Evolutionary conservation across 2,113 vertebrate species (phyloP).

Genomic region (Ovis aries): DNA sequence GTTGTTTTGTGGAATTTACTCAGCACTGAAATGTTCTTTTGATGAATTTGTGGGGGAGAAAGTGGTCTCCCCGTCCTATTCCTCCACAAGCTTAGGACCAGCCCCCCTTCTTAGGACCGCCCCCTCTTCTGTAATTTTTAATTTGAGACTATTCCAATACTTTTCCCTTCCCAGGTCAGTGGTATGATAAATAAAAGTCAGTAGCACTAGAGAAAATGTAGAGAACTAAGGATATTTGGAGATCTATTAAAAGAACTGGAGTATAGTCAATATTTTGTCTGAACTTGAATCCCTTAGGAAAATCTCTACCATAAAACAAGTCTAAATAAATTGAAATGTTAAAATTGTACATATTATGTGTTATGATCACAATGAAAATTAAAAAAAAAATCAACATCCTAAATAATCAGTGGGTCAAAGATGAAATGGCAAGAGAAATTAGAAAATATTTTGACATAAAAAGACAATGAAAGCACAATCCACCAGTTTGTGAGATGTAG

Average conservation of each 20-base stretch:
- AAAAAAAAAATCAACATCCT: not conserved
- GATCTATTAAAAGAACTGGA: not conserved
- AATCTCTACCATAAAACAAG: not conserved
- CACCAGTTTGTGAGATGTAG: not conserved
- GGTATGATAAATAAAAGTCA: not conserved
- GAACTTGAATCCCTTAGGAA: not conserved
- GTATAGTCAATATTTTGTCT: not conserved
- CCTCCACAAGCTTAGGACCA: too few relatives aligned
- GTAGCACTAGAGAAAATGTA: not conserved
- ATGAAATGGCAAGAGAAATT: not conserved
- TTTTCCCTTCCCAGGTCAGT: not conserved
- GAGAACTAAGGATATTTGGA: not conserved
- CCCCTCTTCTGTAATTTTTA: not conserved
- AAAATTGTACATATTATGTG: not conserved
- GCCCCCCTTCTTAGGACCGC: too few relatives aligned
- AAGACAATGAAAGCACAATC: not conserved
- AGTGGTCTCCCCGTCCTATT: too few relatives aligned
- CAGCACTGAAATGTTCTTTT: too few relatives aligned
- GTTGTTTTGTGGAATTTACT: too few relatives aligned
- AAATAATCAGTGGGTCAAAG: not conserved
- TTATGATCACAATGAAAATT: not conserved
- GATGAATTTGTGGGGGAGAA: too few relatives aligned
- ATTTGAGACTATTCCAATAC: not conserved
- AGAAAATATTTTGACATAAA: not conserved
- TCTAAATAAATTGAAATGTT: not conserved